A percentile compares a stretch with the other conserved stretches of the same genome.
phyloP scores from a whole-genome alignment of 1,140 invertebrate genomes.

The Aporrectodea caliginosa region DNA sequence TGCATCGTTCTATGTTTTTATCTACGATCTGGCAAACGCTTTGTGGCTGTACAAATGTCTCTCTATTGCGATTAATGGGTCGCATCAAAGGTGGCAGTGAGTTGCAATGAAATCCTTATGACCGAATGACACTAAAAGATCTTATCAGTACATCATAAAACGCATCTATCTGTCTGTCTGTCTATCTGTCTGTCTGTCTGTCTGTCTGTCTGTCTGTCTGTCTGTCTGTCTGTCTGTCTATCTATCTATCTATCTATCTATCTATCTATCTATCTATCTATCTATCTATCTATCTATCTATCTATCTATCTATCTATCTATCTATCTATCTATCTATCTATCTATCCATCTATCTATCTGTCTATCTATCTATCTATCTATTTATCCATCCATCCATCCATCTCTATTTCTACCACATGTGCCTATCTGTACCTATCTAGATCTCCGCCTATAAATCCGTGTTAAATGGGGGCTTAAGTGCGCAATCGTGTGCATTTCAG shows the following conservation, averaged over 20 bases:
- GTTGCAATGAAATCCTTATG: no score
- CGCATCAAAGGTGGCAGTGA: no score
- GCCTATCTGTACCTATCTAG: not conserved
- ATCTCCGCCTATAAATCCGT: not conserved
- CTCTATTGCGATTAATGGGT: no score
- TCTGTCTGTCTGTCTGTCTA: not conserved
- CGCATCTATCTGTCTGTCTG: no score
- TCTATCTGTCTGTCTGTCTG: no score
- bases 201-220: not conserved
- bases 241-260: not conserved
- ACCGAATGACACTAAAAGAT: no score
- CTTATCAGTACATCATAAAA: no score
- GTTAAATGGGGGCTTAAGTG: no score
- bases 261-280: not conserved
- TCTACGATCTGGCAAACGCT: no score
- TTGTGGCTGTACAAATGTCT: no score
- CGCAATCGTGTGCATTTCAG: no score
- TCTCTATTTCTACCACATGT: not conserved
- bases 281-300: not conserved
- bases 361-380: conserved; percentile 3
- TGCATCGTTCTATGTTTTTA: no score
- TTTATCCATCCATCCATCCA: not conserved
- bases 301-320: conserved; percentile 1
- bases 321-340: conserved; percentile 3
- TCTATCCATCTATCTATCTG: not conserved